These are phyloP conservation scores for Ridgeia piscesae DNA, from an alignment of 1,140 invertebrate species.

Conservation along the genomic window DNA sequence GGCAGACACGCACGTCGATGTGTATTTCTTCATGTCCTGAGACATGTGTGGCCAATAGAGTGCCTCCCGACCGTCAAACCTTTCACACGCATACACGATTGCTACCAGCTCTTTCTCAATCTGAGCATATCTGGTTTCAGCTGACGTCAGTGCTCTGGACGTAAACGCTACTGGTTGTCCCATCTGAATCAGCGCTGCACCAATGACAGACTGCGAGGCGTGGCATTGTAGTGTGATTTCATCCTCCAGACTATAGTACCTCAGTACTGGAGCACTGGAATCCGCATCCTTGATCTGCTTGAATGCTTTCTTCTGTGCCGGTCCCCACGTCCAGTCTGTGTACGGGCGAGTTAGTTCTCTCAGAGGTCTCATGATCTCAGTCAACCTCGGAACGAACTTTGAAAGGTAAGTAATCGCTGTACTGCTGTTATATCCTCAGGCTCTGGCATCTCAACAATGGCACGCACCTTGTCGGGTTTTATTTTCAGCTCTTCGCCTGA, in stretches of 20 bases:
- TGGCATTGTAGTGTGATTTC: slow-evolving; percentile 37
- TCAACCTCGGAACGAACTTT: slow-evolving; percentile 3
- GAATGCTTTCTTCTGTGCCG: slow-evolving; percentile 28
- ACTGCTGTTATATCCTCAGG: background rate
- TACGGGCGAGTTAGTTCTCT: slow-evolving; percentile 1
- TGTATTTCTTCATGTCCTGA: too few species aligned
- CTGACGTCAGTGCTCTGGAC: slow-evolving; percentile 51
- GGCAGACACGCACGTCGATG: too few species aligned
- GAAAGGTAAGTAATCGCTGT: background rate
- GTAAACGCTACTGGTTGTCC: slow-evolving; percentile 56
- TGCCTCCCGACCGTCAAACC: slow-evolving; percentile 42
- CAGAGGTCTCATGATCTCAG: background rate
- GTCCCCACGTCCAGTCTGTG: slow-evolving; percentile 21
- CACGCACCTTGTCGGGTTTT: background rate
- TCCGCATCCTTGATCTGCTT: slow-evolving; percentile 36
- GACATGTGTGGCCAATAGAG: too few species aligned
- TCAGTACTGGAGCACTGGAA: slow-evolving; percentile 33
- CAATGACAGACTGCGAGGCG: slow-evolving; percentile 48
- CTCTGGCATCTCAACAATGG: background rate
- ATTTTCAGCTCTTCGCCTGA: background rate
- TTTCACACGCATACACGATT: slow-evolving; percentile 56
- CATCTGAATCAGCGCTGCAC: slow-evolving; percentile 57
- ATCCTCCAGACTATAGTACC: slow-evolving; percentile 37
- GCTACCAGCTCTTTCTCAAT: slow-evolving; percentile 60
- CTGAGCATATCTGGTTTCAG: slow-evolving; percentile 58